phyloP scores from a whole-genome alignment of 2,797 vertebrate genomes.

The Intellagama lesueurii region DNA sequence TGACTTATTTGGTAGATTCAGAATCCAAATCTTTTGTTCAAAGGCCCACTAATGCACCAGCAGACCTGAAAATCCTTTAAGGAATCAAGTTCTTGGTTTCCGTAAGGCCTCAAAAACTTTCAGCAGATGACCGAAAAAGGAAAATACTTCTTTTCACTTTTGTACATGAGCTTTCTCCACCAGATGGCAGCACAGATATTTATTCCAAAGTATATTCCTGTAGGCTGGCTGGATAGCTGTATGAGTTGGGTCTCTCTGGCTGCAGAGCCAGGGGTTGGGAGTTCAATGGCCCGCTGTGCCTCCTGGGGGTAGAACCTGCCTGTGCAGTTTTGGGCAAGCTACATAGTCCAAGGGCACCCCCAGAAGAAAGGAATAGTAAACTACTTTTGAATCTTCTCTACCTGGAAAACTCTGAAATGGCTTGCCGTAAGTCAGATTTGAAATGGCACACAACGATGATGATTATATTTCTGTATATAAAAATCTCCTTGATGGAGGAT shows the following conservation, averaged over 20 bases:
- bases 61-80: background rate
- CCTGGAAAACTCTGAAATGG: no score
- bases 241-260: no score
- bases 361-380: no score
- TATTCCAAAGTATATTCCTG: background rate
- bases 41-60: background rate
- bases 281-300: no score
- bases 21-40: background rate
- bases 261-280: no score
- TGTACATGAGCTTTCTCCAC: slow-evolving; percentile 11
- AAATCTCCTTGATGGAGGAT: background rate
- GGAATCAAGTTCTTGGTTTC: background rate
- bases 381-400: no score
- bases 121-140: background rate
- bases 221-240: no score
- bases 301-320: no score
- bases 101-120: background rate
- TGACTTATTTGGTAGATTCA: background rate
- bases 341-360: no score
- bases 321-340: no score
- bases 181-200: slow-evolving; percentile 50
- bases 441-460: no score
- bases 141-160: background rate
- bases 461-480: background rate
- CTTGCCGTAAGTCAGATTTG: no score